Base-by-base conservation (phyloP, 2,888 invertebrate genomes). In the Rotaria magnacalcarata region DNA sequence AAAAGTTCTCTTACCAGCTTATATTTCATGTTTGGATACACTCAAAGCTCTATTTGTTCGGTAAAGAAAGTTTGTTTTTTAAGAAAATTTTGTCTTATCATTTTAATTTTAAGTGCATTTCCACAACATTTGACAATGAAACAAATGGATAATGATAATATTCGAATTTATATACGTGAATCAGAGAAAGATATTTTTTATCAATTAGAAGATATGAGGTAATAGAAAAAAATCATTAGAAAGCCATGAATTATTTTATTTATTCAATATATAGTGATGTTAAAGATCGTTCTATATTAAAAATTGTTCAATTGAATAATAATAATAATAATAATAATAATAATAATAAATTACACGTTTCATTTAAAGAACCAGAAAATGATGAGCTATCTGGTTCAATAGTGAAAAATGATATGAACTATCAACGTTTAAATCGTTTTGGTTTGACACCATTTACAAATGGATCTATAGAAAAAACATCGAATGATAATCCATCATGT, bases 1-100 rank as follows among this genome's bases (percentile, higher is more conserved):
- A 92, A 93, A 97, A 89, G 96, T 96, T 16, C 92, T 97, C 84
- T 93, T 97, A 87, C 97, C 97, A n/a, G 97, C 97, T 91, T 97
- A 97, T 92, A 96, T 97, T 89, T 97, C 97, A 52, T 96, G 96
- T 84, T 94, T 97, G 90, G 96, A 97, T 91, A 97, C 97, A 0
- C 96, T 97, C 84, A 95, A 96, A 90, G 97, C 97, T 4, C 93
- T 97, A 86, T 97, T 97, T 92, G 97, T 97, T 56, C 93, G 97
- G 87, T 89, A 86, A 19, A 27, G 8, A 16, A 19, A 7, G 2
- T 11, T 67, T 27, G 27, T 60, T 60, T 11, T 27, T 19, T 1
- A 8, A 2, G n/a, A 2, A 2, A 27, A 5, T 0, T 27, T 14
- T 4, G 34, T 34, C 34, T 34, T 50, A 50, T 19, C 34, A 16